phyloP scores from a whole-genome alignment of 2,113 vertebrate species.

The Pardalotus punctatus region DNA sequence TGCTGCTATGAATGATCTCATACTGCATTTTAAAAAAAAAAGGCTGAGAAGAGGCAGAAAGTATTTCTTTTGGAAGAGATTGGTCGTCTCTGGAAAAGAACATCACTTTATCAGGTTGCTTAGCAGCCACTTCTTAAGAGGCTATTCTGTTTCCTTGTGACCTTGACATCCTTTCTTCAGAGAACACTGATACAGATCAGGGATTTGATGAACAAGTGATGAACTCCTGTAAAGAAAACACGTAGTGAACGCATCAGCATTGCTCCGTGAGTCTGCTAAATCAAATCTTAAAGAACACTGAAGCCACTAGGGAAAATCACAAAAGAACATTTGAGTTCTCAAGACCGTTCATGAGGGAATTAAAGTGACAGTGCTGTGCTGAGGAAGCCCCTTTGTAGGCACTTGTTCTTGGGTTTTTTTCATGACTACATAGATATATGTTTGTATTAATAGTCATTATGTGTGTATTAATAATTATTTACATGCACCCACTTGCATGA shows the following conservation, averaged over 20 bases:
- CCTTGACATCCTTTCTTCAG: background rate
- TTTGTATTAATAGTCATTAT: background rate
- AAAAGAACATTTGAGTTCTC: background rate
- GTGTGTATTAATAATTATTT: background rate
- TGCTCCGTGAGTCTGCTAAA: background rate
- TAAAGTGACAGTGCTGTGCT: background rate
- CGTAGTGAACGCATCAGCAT: rapidly evolving
- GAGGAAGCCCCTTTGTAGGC: background rate
- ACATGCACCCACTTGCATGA: background rate
- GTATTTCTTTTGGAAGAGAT: background rate
- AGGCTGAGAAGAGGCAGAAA: background rate
- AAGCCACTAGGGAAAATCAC: background rate
- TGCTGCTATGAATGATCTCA: background rate
- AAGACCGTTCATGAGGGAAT: background rate
- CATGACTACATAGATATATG: background rate
- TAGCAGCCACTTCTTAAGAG: background rate
- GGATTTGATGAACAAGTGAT: background rate
- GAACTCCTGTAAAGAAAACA: background rate
- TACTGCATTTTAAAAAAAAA: background rate
- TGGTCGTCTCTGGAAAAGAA: background rate
- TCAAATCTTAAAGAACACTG: background rate
- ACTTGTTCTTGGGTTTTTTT: background rate
- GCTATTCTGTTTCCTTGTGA: background rate
- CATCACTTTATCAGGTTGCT: background rate
- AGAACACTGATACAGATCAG: background rate